Conservation (phyloP, 2,797 vertebrate species). For the Petrocephalus sullivani region DNA sequence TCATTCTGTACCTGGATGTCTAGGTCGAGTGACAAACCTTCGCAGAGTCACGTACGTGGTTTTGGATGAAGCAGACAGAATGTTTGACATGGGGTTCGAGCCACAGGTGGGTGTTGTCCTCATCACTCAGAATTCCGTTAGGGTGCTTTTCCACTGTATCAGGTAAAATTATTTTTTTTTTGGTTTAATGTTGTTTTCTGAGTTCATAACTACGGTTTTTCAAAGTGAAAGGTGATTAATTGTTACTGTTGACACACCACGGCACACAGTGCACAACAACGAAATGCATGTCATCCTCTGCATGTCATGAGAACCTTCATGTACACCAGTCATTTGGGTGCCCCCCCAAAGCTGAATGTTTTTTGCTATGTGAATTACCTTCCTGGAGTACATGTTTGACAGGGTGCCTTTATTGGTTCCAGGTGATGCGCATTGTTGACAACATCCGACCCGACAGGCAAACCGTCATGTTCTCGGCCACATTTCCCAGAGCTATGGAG, state of each 20-base stretch:
- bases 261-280: too few relatives aligned
- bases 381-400: background rate
- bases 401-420: background rate
- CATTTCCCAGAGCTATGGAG: constrained; percentile 97
- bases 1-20: constrained; percentile 28
- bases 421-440: constrained; percentile 99
- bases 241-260: too few relatives aligned
- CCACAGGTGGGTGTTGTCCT: constrained; percentile 74
- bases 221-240: too few relatives aligned
- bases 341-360: background rate
- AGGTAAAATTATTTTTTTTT: background rate
- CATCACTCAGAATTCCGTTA: background rate
- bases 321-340: background rate
- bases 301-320: background rate
- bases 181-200: too few relatives aligned
- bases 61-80: constrained; percentile 94
- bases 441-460: constrained; percentile 93
- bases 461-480: constrained; percentile 99
- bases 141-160: background rate
- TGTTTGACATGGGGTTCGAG: constrained; percentile 99
- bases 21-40: constrained; percentile 96
- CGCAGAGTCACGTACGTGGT: constrained; percentile 91
- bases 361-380: background rate
- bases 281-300: too few relatives aligned
- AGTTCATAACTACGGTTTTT: background rate